A percentile compares a stretch with the other conserved stretches of the same genome.
Evolutionary conservation across 2,113 vertebrate genomes (phyloP).

Genomic region (Tretioscincus oriximinensis): DNA sequence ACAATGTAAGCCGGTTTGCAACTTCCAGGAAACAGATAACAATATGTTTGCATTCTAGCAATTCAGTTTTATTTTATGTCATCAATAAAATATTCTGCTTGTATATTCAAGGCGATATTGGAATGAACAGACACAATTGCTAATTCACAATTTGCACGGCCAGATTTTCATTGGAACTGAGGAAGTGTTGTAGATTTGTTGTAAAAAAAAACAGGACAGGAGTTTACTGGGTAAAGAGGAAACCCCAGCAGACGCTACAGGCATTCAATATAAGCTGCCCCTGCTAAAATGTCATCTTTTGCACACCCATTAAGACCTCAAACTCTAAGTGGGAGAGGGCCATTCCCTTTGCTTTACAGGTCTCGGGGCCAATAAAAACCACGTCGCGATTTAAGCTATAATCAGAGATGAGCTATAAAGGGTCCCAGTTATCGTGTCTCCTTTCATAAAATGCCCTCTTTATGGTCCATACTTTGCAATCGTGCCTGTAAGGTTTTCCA

Average conservation of each 20-base stretch:
- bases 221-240: no score
- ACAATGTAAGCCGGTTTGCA: conserved; percentile 71
- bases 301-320: no score
- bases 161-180: conserved; percentile 58
- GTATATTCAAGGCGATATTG: no score
- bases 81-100: no score
- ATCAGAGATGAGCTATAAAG: conserved; percentile 75
- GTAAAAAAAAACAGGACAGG: no score
- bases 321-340: conserved; percentile 29
- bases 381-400: conserved; percentile 75
- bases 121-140: no score
- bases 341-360: conserved; percentile 54
- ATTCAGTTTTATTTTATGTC: no score
- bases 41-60: conserved; percentile 44
- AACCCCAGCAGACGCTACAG: no score
- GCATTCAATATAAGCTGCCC: no score
- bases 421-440: conserved; percentile 71
- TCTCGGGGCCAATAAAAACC: conserved; percentile 70
- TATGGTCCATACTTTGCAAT: conserved; percentile 60
- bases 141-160: conserved; percentile 42
- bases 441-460: conserved; percentile 73
- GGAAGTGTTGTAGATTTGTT: neutral
- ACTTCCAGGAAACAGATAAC: conserved; percentile 53
- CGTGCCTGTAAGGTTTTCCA: conserved; percentile 53
- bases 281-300: no score